Evolutionary conservation across 1,140 invertebrate genomes (phyloP).

Genomic region (Leptoteleia sp.): DNA sequence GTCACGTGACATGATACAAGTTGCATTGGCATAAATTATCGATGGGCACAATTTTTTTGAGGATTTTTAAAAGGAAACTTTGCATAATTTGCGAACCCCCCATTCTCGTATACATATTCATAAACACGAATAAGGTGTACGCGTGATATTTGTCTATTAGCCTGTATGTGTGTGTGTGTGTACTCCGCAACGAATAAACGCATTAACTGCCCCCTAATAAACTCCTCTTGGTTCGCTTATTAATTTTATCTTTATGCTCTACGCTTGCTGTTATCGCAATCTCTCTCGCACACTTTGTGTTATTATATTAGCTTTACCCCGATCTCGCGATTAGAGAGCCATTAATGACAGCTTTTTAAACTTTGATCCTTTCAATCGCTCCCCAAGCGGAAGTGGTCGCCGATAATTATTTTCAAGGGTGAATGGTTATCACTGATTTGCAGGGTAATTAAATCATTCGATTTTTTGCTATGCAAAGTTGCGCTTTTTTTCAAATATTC

Average conservation of each 20-base stretch:
- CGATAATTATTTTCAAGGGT: constrained; percentile 51
- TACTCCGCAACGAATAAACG: constrained; percentile 42
- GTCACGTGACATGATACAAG: no score
- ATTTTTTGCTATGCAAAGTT: constrained; percentile 1
- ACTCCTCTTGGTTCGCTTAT: constrained; percentile 43
- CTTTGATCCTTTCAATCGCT: constrained; percentile 39
- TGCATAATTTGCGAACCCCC: no score
- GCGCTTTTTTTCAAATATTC: neutral
- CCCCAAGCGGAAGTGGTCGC: neutral
- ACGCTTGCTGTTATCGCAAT: constrained; percentile 47
- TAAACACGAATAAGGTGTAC: constrained; percentile 17
- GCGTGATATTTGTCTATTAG: constrained; percentile 45
- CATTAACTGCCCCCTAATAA: constrained; percentile 54
- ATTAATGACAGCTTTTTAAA: constrained; percentile 56
- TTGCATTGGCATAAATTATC: no score
- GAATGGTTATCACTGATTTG: constrained; percentile 9
- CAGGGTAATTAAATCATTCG: constrained; percentile 37
- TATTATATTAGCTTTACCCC: constrained; percentile 50
- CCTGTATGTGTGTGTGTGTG: constrained; percentile 16
- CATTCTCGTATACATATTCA: no score
- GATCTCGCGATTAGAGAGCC: constrained; percentile 37
- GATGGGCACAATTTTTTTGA: no score
- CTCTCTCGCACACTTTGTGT: constrained; percentile 37
- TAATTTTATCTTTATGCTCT: constrained; percentile 60
- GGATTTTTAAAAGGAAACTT: no score